phyloP scores from a whole-genome alignment of 2,797 vertebrate genomes.

The Melanotaenia maccullochi region DNA sequence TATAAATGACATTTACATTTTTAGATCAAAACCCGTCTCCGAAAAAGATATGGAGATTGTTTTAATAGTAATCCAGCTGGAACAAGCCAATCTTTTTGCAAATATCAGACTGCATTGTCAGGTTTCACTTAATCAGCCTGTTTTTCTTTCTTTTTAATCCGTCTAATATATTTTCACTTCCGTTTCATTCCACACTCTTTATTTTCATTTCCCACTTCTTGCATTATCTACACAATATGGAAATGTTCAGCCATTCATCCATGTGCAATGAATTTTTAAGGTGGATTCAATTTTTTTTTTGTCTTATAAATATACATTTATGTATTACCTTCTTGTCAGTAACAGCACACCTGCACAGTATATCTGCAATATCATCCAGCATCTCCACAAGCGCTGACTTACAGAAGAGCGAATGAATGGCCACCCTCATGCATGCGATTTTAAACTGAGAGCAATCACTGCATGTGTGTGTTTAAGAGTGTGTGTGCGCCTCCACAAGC shows the following conservation, averaged over 20 bases:
- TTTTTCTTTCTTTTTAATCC: conserved; percentile 56
- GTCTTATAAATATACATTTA: conserved; percentile 77
- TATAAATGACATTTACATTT: conserved; percentile 68
- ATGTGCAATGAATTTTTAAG: conserved; percentile 70
- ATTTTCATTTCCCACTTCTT: conserved; percentile 58
- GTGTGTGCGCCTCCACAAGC: conserved; percentile 25
- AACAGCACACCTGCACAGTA: conserved; percentile 48
- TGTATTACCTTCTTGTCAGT: conserved; percentile 73
- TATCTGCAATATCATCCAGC: conserved; percentile 32
- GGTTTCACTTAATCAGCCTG: conserved; percentile 59
- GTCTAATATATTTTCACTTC: conserved; percentile 49
- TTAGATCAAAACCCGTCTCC: conserved; percentile 59
- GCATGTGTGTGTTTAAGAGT: conserved; percentile 2
- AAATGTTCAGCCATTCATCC: conserved; percentile 62
- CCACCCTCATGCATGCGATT: conserved; percentile 54
- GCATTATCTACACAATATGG: conserved; percentile 71
- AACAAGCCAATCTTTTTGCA: conserved; percentile 62
- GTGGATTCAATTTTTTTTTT: conserved; percentile 40
- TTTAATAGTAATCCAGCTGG: conserved; percentile 59
- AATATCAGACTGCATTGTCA: conserved; percentile 69
- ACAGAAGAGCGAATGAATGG: conserved; percentile 61
- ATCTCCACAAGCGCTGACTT: conserved; percentile 36
- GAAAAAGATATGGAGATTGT: conserved; percentile 48
- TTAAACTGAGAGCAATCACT: conserved; percentile 37
- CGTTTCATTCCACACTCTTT: conserved; percentile 40